These are phyloP conservation scores for Ophraella communa DNA, from an alignment of 2,888 invertebrate species.

Conservation along the genomic window DNA sequence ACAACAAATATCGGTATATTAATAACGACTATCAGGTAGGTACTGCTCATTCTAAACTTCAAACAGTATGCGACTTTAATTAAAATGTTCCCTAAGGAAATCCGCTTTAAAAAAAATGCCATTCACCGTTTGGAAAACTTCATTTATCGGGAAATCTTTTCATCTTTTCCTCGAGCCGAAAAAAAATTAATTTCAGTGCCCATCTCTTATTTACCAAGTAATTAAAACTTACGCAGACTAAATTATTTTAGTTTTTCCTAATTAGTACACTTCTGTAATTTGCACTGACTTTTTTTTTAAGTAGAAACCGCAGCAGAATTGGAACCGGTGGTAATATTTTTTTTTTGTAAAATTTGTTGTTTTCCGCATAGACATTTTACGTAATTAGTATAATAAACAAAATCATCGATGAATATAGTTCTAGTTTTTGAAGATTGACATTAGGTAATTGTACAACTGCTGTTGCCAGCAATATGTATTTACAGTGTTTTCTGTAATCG, in stretches of 20 bases:
- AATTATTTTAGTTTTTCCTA: background rate
- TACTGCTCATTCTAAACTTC: background rate
- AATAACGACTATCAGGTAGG: background rate
- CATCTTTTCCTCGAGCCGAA: background rate
- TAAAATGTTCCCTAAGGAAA: constrained; percentile 3
- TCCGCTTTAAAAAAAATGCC: background rate
- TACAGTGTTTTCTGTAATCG: no score
- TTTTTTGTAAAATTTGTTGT: no score
- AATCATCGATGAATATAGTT: no score
- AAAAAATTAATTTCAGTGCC: background rate
- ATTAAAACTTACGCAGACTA: constrained; percentile 1
- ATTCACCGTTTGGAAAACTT: constrained; percentile 7
- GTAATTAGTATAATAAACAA: no score
- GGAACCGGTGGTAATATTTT: no score
- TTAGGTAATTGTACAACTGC: no score
- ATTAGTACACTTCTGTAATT: background rate
- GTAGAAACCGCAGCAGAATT: no score
- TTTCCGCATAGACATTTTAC: no score
- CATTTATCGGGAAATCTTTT: constrained; percentile 10
- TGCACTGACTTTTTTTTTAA: no score
- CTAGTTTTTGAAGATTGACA: no score
- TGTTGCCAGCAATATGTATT: no score
- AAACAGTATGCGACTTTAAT: background rate
- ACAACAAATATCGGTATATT: background rate
- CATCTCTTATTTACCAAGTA: constrained; percentile 2